Evolutionary conservation across 2,113 vertebrate species (phyloP).

Genomic region (Mellivora capensis): DNA sequence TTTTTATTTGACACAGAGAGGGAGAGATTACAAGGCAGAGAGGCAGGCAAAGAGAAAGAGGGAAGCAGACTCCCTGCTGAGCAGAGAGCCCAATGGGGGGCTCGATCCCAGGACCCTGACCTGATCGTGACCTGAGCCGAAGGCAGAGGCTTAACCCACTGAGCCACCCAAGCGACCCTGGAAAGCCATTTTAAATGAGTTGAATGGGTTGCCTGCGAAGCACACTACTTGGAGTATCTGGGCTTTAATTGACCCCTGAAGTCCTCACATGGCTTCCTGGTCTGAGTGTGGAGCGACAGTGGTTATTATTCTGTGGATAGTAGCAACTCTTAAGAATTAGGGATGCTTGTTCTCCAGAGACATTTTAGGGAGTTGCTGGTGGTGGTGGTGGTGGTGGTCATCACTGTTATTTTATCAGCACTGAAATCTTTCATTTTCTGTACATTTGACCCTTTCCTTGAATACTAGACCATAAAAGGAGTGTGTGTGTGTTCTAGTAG

Average conservation of each 20-base stretch:
- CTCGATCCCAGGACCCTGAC: no score
- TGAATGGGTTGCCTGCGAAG: neutral
- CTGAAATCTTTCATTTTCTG: neutral
- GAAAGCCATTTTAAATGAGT: neutral
- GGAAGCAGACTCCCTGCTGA: no score
- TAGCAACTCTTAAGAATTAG: accelerated
- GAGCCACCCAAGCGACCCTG: neutral
- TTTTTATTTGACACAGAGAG: no score
- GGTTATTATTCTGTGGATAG: neutral
- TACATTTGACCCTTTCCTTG: neutral
- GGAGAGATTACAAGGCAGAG: no score
- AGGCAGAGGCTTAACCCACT: no score
- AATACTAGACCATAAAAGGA: neutral
- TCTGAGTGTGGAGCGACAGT: neutral
- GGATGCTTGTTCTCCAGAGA: neutral
- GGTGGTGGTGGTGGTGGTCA: neutral
- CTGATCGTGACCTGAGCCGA: no score
- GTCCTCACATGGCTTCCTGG: neutral
- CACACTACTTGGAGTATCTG: neutral
- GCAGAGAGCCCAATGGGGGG: no score
- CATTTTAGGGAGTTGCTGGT: neutral
- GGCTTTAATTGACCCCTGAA: neutral
- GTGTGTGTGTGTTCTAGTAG: neutral
- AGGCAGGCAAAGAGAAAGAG: no score
- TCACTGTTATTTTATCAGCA: neutral